Percentiles rank a stretch among this genome's conserved stretches.
Evolutionary conservation across 1,140 invertebrate genomes (phyloP).

Genomic region (Leptestheria dahalacensis): DNA sequence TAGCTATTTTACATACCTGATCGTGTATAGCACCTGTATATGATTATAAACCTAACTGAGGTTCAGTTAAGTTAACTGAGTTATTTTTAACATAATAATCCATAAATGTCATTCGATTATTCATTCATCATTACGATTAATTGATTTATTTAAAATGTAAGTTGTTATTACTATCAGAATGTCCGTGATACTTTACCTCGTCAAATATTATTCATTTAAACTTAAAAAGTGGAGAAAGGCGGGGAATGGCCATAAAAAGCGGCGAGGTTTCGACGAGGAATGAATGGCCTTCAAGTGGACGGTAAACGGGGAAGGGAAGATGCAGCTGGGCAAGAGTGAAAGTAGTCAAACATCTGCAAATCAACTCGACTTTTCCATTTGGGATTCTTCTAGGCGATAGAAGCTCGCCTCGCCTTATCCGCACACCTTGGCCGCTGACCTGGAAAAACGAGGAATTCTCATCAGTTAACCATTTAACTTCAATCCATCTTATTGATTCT

Average conservation of each 20-base stretch:
- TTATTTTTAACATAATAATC: neutral
- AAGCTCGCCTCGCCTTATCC: neutral
- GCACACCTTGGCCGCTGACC: neutral
- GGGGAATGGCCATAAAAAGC: too few species aligned
- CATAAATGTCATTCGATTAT: neutral
- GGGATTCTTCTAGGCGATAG: too few species aligned
- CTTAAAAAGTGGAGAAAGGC: neutral
- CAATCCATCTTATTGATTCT: too few species aligned
- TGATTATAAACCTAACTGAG: neutral
- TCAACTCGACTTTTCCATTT: neutral
- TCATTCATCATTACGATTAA: too few species aligned
- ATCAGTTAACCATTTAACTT: too few species aligned
- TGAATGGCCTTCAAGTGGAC: neutral
- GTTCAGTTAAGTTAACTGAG: neutral
- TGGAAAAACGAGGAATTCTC: neutral
- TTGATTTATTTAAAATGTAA: too few species aligned
- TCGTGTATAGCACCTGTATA: neutral
- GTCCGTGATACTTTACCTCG: too few species aligned
- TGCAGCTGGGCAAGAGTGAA: neutral
- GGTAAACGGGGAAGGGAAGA: too few species aligned
- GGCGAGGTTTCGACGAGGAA: too few species aligned
- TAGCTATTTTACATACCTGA: neutral
- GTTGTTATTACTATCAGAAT: too few species aligned
- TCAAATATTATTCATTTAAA: neutral
- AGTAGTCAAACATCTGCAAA: neutral